Percentiles rank a stretch among this genome's conserved stretches.
Conservation (phyloP, 2,113 vertebrate genomes). For the Paratilapia polleni region DNA sequence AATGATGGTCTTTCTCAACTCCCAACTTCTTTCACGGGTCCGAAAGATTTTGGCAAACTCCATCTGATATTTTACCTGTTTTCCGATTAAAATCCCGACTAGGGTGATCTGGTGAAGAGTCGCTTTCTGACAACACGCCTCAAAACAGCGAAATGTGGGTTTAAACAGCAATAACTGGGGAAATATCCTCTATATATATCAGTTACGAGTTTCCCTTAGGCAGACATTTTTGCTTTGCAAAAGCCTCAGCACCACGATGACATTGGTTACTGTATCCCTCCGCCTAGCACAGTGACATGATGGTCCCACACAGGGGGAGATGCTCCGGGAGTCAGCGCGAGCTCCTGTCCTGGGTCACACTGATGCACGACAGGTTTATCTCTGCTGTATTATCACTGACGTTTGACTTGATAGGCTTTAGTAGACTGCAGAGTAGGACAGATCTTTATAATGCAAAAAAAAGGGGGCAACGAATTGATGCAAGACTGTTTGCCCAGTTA, state of each 20-base stretch:
- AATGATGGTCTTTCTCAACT: constrained; percentile 73
- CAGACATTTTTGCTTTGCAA: constrained; percentile 94
- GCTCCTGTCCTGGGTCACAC: not conserved
- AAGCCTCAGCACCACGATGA: constrained; percentile 89
- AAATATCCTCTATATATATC: constrained; percentile 84
- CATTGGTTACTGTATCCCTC: constrained; percentile 87
- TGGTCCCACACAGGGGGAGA: constrained; percentile 64
- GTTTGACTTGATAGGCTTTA: too few relatives aligned
- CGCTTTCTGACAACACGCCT: constrained; percentile 77
- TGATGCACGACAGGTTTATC: not conserved
- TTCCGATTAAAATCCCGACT: constrained; percentile 85
- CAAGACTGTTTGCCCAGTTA: not conserved
- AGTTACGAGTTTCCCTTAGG: constrained; percentile 96
- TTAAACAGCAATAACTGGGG: constrained; percentile 51
- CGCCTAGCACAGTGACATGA: constrained; percentile 76
- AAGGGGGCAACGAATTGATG: not conserved
- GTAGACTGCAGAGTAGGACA: not conserved
- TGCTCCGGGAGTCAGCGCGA: constrained; percentile 51
- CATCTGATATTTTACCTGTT: constrained; percentile 83
- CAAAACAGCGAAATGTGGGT: constrained; percentile 67
- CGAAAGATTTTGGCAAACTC: constrained; percentile 74
- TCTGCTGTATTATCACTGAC: not conserved
- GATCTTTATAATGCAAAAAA: not conserved
- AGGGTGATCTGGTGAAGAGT: constrained; percentile 81
- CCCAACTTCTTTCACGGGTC: constrained; percentile 83